Percentiles rank a stretch among this genome's conserved stretches.
Conservation (phyloP, 1,140 invertebrate genomes). For the Lordiphosa collinella region DNA sequence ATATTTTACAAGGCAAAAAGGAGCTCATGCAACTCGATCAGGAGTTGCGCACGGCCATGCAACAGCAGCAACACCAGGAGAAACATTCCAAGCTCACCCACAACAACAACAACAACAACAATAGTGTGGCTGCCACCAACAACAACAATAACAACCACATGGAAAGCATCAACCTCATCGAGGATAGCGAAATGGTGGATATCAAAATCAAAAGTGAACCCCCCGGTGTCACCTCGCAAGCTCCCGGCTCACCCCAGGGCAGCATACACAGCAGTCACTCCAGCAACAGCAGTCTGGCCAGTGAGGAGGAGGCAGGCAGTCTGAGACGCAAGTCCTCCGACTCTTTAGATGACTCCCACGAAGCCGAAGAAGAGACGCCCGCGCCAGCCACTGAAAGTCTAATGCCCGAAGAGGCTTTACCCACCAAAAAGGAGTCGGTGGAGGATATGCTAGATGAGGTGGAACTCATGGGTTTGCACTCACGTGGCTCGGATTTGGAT, state of each 20-base stretch:
- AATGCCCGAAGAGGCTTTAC: constrained; percentile 17
- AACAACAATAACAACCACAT: constrained; percentile 79
- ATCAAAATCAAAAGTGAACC: constrained; percentile 76
- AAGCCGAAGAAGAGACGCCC: constrained; percentile 40
- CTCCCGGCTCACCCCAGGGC: constrained; percentile 42
- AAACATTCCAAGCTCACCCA: constrained; percentile 77
- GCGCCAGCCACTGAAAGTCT: constrained; percentile 20
- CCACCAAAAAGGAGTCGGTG: constrained; percentile 68
- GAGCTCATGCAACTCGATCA: constrained; percentile 85
- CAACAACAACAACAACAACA: constrained; percentile 80
- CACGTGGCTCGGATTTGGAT: constrained; percentile 70
- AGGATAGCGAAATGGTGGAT: constrained; percentile 64
- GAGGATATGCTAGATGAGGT: constrained; percentile 77
- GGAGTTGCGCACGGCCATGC: constrained; percentile 81
- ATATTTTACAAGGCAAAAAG: constrained; percentile 91
- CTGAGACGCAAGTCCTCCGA: constrained; percentile 69
- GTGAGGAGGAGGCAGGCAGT: constrained; percentile 32
- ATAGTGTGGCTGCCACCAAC: constrained; percentile 65
- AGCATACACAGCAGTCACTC: constrained; percentile 49
- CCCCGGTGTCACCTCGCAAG: constrained; percentile 6
- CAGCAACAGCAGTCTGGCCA: constrained; percentile 50
- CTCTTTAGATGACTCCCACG: constrained; percentile 44
- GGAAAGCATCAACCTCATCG: constrained; percentile 71
- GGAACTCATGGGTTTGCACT: constrained; percentile 68
- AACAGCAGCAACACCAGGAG: constrained; percentile 82